Percentiles rank a stretch among this genome's conserved stretches.
Conservation (phyloP, 2,888 invertebrate genomes). For the Melolontha melolontha region DNA sequence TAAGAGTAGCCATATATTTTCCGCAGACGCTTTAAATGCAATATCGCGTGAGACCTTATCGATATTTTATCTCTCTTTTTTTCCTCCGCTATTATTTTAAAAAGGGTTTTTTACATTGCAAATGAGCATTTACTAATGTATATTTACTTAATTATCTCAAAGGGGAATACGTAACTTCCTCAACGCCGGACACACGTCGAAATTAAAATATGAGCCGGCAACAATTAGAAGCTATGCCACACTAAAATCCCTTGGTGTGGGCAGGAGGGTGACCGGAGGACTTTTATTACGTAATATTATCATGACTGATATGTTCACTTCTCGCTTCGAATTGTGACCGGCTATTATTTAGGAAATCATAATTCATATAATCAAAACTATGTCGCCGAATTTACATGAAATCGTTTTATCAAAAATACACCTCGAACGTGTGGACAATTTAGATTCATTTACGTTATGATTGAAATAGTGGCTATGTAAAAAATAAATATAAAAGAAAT, state of each 20-base stretch:
- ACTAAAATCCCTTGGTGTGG: too few species aligned
- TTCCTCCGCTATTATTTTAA: not conserved
- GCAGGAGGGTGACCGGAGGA: not conserved
- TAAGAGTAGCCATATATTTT: not conserved
- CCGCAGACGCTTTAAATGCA: constrained; percentile 8
- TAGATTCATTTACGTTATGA: too few species aligned
- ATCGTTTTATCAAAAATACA: constrained; percentile 16
- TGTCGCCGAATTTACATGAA: constrained; percentile 11
- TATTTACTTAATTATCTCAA: constrained; percentile 26
- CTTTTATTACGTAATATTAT: constrained; percentile 24
- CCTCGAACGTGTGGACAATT: too few species aligned
- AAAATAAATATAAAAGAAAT: too few species aligned
- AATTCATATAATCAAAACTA: constrained; percentile 23
- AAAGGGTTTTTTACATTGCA: constrained; percentile 19
- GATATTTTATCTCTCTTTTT: not conserved
- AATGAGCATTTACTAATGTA: constrained; percentile 17
- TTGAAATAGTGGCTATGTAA: too few species aligned
- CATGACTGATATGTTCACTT: constrained; percentile 2
- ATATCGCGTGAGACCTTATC: constrained; percentile 21
- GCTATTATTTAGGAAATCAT: constrained; percentile 21
- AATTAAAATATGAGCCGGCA: not conserved
- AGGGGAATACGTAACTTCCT: not conserved
- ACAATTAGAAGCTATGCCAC: constrained; percentile 2
- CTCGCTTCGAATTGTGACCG: too few species aligned
- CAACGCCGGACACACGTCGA: too few species aligned